Evolutionary conservation across 2,888 invertebrate species (phyloP), one percentile per base, ranked within the genome.

Genomic region (Esperia sulphurella): DNA sequence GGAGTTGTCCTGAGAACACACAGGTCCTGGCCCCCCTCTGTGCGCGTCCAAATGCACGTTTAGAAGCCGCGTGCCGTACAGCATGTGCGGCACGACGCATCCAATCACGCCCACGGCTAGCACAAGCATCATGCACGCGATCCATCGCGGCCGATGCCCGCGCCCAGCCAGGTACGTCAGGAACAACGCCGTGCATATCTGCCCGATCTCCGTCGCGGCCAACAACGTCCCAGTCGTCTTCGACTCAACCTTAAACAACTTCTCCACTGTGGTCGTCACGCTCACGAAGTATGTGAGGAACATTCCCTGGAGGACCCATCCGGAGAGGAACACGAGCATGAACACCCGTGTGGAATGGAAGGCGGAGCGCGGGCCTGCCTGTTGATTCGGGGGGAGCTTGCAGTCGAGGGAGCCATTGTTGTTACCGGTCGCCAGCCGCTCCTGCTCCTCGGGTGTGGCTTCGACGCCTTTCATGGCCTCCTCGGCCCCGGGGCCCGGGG

Each of bases 251-350:
- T 96, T 95, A 79, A 96, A 97, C 52, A 97, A 90, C 82, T 97
- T 97, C 82, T 97, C 97, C 58, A 97, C 95, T 31, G 97, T 97
- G 49, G 97, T 97, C 69, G 97, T 96, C 59, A 96, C 96, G 75
- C 96, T 96, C 50, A 97, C 97, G 79, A 97, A 97, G 82, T 97
- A 97, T 39, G 97, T 97, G 83, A 95, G 95, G 83, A 96, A 97
- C 96, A 97, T 97, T 53, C 97, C 97, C 83, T 94, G 94, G 50
- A 94, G 86, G 53, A 96, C 95, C 94, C 96, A 96, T 46, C 96
- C 95, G 64, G 96, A 91, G 68, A 96, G 93, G 80, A 97, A 97
- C 43, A 96, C 95, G 69, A 95, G 92, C 89, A 97, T 93, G 84
- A 97, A 97, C 53, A 95, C 93, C 72, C 96, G 94, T 60, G 97